phyloP scores from a whole-genome alignment of 64 coral and sea anemone genomes.

The Catalaphyllia jardinei region DNA sequence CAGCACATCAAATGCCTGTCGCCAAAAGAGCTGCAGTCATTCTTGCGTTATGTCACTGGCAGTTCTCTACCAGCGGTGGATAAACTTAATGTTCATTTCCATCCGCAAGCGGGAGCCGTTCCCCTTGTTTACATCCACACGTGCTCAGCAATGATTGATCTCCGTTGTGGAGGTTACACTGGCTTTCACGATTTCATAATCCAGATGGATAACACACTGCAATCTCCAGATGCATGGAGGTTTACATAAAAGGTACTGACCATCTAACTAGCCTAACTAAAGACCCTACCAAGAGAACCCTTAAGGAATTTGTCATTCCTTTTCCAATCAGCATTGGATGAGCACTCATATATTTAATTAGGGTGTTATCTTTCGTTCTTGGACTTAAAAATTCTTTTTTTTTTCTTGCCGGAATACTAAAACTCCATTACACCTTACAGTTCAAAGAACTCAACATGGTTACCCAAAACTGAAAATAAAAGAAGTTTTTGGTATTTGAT shows the following conservation, averaged over 20 bases:
- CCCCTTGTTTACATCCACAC: constrained; percentile 47
- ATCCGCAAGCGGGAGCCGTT: constrained; percentile 21
- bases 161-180: constrained; percentile 47
- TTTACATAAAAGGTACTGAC: no score
- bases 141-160: constrained; percentile 53
- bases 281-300: background rate
- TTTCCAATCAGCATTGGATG: constrained; percentile 2
- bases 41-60: constrained; percentile 56
- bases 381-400: no score
- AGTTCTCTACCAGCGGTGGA: constrained; percentile 15
- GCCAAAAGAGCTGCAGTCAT: background rate
- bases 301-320: background rate
- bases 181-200: constrained; percentile 53
- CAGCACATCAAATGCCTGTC: no score
- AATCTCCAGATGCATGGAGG: background rate
- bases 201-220: constrained; percentile 37
- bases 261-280: no score
- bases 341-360: background rate
- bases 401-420: no score
- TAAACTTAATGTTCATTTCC: constrained; percentile 42
- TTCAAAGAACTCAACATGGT: no score
- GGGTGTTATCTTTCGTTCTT: no score
- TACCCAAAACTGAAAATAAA: no score
- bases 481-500: no score
- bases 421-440: no score